Evolutionary conservation across 2,888 invertebrate genomes (phyloP).

Genomic region (Diarsia brunnea): DNA sequence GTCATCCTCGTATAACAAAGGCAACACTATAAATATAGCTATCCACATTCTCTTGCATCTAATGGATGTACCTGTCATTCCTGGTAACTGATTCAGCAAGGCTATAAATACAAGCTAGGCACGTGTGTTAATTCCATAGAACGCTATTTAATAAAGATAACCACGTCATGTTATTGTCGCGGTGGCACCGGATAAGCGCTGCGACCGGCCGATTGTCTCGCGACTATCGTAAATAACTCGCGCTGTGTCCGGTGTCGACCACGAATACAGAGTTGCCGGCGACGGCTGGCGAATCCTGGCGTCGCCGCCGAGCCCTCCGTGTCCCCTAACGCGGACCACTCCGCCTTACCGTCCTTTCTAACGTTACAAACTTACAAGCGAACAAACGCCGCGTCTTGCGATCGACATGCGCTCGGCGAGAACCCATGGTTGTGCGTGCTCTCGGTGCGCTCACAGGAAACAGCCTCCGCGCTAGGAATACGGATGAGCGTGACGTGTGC

Average conservation of each 20-base stretch:
- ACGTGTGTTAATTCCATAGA: constrained; percentile 87
- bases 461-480: constrained; percentile 86
- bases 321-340: constrained; percentile 64
- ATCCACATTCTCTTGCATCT: constrained; percentile 66
- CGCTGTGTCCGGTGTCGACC: constrained; percentile 86
- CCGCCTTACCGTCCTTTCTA: constrained; percentile 54
- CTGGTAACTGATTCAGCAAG: constrained; percentile 82
- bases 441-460: constrained; percentile 83
- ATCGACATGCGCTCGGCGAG: constrained; percentile 72
- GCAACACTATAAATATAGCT: constrained; percentile 59
- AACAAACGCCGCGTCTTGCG: constrained; percentile 54
- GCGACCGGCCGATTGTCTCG: constrained; percentile 89
- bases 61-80: constrained; percentile 74
- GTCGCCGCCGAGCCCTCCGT: constrained; percentile 62
- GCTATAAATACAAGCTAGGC: constrained; percentile 83
- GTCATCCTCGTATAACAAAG: constrained; percentile 54
- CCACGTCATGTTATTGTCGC: constrained; percentile 89
- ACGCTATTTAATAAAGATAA: constrained; percentile 88
- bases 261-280: constrained; percentile 86
- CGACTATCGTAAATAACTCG: constrained; percentile 89
- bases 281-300: constrained; percentile 81
- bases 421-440: constrained; percentile 73
- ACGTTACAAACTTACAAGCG: constrained; percentile 48
- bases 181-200: constrained; percentile 88
- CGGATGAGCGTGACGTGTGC: constrained; percentile 86